Conservation (phyloP, 2,113 vertebrate genomes). For the Crocuta crocuta region DNA sequence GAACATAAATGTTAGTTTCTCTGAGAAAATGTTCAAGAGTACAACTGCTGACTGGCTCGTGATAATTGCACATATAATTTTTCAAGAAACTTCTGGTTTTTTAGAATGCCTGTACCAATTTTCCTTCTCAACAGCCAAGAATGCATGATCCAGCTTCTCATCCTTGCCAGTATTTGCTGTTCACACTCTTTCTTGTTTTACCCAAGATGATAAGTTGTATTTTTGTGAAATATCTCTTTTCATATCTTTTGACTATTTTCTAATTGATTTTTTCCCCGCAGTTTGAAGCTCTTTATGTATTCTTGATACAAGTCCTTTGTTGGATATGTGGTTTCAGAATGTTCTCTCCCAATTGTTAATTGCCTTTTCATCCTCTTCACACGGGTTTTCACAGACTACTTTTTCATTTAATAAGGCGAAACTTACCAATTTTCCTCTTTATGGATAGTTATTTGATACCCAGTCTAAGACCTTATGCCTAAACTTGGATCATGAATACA, state of each 20-base stretch:
- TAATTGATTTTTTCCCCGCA: background rate
- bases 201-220: too few species aligned
- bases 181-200: background rate
- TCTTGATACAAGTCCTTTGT: background rate
- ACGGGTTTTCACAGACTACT: background rate
- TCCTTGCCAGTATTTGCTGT: background rate
- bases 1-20: background rate
- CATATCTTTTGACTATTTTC: background rate
- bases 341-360: background rate
- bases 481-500: background rate
- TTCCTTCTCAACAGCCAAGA: background rate
- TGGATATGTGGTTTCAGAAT: background rate
- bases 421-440: background rate
- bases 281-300: background rate
- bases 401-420: background rate
- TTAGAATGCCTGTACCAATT: background rate
- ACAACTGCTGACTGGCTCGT: background rate
- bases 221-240: background rate
- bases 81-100: background rate
- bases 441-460: background rate
- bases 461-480: background rate
- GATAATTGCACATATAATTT: background rate
- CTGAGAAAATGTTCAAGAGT: background rate
- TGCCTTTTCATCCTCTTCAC: background rate
- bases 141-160: background rate